Percentiles rank a stretch among this genome's conserved stretches.
Evolutionary conservation across 1,140 invertebrate species (phyloP).

Genomic region (Drosophila miranda): DNA sequence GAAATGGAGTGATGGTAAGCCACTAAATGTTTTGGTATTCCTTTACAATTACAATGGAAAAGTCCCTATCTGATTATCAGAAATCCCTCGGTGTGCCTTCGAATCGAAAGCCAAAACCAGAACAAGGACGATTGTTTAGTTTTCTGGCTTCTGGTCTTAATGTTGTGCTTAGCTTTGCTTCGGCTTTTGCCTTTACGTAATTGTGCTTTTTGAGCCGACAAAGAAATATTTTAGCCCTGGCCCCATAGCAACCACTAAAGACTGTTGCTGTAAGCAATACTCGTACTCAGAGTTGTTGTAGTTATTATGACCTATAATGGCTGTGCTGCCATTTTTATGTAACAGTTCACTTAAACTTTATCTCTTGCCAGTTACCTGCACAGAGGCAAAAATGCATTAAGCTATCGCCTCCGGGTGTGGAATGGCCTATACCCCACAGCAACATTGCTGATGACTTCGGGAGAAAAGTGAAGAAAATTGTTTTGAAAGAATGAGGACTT

Average conservation of each 20-base stretch:
- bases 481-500: no score
- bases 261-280: slow-evolving; percentile 4
- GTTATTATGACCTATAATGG: no score
- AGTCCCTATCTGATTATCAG: no score
- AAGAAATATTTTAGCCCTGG: slow-evolving; percentile 34
- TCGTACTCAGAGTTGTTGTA: slow-evolving; percentile 1
- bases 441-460: slow-evolving; percentile 3
- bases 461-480: no score
- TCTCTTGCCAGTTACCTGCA: slow-evolving; percentile 19
- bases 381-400: slow-evolving; percentile 34
- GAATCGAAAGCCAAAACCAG: no score
- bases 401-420: slow-evolving; percentile 17
- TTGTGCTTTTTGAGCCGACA: slow-evolving; percentile 21
- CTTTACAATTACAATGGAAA: no score
- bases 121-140: background rate
- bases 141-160: background rate
- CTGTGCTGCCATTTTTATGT: slow-evolving; percentile 5
- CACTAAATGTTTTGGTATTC: no score
- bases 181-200: slow-evolving; percentile 28
- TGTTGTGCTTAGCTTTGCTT: background rate
- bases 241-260: background rate
- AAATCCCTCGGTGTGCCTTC: no score
- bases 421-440: slow-evolving; percentile 7
- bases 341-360: slow-evolving; percentile 22
- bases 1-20: no score